phyloP scores from a whole-genome alignment of 2,888 invertebrate species.

The Zelleria hepariella region DNA sequence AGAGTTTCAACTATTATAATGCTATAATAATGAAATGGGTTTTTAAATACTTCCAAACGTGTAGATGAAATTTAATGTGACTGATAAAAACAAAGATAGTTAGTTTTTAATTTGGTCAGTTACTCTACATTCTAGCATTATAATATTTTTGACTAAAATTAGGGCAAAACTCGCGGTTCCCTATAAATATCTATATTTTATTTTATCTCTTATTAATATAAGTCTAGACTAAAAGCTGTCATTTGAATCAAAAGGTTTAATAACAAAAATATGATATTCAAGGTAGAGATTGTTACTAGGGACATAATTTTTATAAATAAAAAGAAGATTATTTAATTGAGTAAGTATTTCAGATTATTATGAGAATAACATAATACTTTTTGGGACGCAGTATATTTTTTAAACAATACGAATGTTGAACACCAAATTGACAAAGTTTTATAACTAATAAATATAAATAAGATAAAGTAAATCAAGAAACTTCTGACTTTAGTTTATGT shows the following conservation, averaged over 20 bases:
- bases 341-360: not conserved
- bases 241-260: conserved; percentile 53
- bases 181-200: conserved; percentile 21
- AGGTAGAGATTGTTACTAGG: conserved; percentile 69
- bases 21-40: not conserved
- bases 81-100: not conserved
- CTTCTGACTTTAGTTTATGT: too few relatives aligned
- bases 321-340: conserved; percentile 21
- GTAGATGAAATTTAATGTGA: not conserved
- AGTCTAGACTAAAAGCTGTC: conserved; percentile 64
- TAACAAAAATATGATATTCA: conserved; percentile 58
- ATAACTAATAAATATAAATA: too few relatives aligned
- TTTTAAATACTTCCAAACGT: not conserved
- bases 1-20: not conserved
- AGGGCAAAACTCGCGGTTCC: conserved; percentile 13
- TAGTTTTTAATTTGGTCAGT: too few relatives aligned
- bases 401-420: conserved; percentile 24
- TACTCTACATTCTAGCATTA: not conserved
- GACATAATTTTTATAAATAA: conserved; percentile 65
- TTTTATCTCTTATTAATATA: conserved; percentile 51
- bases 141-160: not conserved
- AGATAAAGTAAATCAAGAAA: too few relatives aligned
- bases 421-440: conserved; percentile 45
- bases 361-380: not conserved
- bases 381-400: not conserved